Base-by-base conservation (phyloP, 2,113 vertebrate genomes). In the Cavia porcellus region DNA sequence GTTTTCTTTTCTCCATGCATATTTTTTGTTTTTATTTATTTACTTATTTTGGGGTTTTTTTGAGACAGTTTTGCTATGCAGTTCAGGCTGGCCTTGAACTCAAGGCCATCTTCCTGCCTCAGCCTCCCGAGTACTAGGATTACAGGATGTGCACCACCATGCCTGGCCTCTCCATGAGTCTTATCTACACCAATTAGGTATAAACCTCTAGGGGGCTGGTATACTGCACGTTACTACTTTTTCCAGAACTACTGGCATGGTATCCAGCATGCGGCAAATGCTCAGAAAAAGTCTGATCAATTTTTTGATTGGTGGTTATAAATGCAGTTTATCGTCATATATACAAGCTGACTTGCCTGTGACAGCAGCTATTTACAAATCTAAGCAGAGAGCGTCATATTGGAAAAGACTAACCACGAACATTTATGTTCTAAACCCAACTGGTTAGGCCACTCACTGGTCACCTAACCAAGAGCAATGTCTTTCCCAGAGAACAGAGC, bases 261-360 rank as follows among this genome's bases (percentile, higher is more conserved):
- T 61, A 62, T 79, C 28, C 35, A 52, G 35, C 28, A 45, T 22
- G 22, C 15, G 7, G 35, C n/a, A 92, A 86, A 86, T 52, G 45
- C 17, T 85, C 74, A 83, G 45, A 35, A 79, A 92, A 74, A 13
- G 55, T 86, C 38, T 83, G 42, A 28, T 72, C 79, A 50, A 94
- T 80, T 94, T 59, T 59, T n/a, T 96, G 57, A 84, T n/a, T 68
- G 88, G 38, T 75, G 20, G 32, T 68, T 90, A 90, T 0, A 95
- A 92, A 81, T 50, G 52, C 47, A 87, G 83, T 79, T 75, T 89
- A 52, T 32, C 22, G 12, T 64, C 28, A 59, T 5, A 75, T 3
- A 47, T 4, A 50, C 12, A 88, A 30, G 25, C 38, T 50, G 32
- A 72, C 13, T n/a, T 62, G 15, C 61, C 59, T 70, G 59, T 45